Percentiles rank a stretch among this genome's conserved stretches.
phyloP scores from a whole-genome alignment of 2,113 vertebrate species.

The Urocitellus parryii region DNA sequence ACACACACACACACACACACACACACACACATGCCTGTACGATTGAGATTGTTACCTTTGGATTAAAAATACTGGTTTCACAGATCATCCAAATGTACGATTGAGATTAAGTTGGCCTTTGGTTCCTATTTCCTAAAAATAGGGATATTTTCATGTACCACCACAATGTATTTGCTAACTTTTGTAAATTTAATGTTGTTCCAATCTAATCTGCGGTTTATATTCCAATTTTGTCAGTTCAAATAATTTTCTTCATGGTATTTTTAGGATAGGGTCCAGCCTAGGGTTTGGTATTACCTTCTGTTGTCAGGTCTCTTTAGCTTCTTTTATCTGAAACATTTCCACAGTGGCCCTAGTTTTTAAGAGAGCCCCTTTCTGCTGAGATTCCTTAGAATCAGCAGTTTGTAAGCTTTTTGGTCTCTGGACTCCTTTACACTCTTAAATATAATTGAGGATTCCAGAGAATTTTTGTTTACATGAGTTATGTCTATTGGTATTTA shows the following conservation, averaged over 20 bases:
- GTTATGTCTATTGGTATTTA: neutral
- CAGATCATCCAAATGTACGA: no score
- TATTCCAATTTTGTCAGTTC: neutral
- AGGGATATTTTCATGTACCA: neutral
- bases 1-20: neutral
- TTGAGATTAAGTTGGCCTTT: neutral
- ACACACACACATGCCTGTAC: no score
- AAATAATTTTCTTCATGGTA: neutral
- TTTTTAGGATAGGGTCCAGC: neutral
- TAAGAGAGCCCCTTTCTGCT: neutral
- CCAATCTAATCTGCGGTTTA: neutral
- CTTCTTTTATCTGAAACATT: neutral
- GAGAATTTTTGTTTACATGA: neutral
- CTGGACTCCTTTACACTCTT: neutral
- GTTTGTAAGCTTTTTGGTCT: slow-evolving; percentile 36
- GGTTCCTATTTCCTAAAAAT: neutral
- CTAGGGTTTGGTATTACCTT: neutral
- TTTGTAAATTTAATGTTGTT: neutral
- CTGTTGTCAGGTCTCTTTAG: neutral
- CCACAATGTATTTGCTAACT: neutral
- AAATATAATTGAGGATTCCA: neutral
- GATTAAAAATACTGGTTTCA: no score
- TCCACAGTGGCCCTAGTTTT: neutral
- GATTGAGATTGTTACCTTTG: neutral
- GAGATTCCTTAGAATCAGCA: neutral